Evolutionary conservation across 2,797 vertebrate species (phyloP), one percentile per base, ranked within the genome.

Genomic region (Eptatretus atami): DNA sequence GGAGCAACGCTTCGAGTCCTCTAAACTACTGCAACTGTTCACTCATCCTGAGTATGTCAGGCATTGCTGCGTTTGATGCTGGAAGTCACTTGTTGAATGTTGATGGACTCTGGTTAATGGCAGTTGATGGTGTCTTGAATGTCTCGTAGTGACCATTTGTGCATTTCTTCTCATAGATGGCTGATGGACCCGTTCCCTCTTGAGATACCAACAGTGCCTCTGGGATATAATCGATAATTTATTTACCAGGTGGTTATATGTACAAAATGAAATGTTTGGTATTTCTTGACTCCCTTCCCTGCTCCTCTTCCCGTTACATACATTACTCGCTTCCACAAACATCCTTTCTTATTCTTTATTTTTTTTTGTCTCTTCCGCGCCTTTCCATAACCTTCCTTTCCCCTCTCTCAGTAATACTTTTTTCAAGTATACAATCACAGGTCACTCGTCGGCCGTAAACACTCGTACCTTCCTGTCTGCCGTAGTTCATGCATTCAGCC

Each of bases 11-110:
- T 96, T 98, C 74, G 92, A 98, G 67, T 98, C 90, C 0, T 98
- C 66, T 98, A 98, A 98, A 98, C 73, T 98, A 98, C 72, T 98
- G 92, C 75, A 98, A 94, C 87, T 98, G 67, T 98, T 98, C 78
- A 96, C 77, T 95, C 71, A 98, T 98, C 70, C 84, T 98, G 64
- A 95, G 92, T 98, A 72, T 84, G 92, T 57, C 54, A 54, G n/a
- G 31, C 31, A 44, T 1, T 44, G 31, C 31, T 44, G 4, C 6
- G 31, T 44, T 44, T 44, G 31, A 44, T 44, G 31, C 31, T 44
- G 31, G 31, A 44, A 3, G 31, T 44, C 31, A 44, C 6, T 4
- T 44, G 31, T 44, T 4, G 31, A 44, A 44, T 44, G 31, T 44
- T 8, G 31, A 44, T 44, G 31, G 31, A 44, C 31, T 44, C 31